Conservation (phyloP, 2,888 invertebrate genomes). For the Cephus rjabovi region DNA sequence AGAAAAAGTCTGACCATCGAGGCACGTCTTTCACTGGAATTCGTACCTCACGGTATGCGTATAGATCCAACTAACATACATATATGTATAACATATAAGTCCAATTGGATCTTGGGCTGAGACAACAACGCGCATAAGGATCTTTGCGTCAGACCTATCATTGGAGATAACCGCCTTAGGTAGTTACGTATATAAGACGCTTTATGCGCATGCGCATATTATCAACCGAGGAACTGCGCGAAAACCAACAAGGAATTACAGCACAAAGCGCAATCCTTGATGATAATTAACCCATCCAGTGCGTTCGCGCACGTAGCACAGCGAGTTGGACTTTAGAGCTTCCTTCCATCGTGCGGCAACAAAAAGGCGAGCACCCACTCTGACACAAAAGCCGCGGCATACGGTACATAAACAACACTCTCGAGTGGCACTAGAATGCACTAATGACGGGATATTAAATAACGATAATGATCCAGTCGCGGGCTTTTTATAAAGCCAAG, state of each 20-base stretch:
- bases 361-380: background rate
- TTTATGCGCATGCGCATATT: background rate
- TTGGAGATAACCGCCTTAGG: background rate
- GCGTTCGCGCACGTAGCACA: conserved; percentile 33
- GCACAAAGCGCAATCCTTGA: background rate
- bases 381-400: conserved; percentile 4
- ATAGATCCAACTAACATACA: background rate
- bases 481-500: background rate
- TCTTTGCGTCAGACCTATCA: background rate
- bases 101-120: background rate
- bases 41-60: background rate
- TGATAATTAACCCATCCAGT: conserved; percentile 59
- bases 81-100: background rate
- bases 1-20: background rate
- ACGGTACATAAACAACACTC: conserved; percentile 61
- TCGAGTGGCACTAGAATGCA: conserved; percentile 58
- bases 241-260: background rate
- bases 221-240: background rate
- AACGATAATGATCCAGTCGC: conserved; percentile 60
- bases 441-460: conserved; percentile 67
- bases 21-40: background rate
- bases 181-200: background rate
- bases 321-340: conserved; percentile 21
- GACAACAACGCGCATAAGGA: background rate
- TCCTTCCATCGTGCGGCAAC: background rate